Evolutionary conservation across 2,888 invertebrate species (phyloP), one percentile per base, ranked within the genome.

Genomic region (Drosophila melanocephala): DNA sequence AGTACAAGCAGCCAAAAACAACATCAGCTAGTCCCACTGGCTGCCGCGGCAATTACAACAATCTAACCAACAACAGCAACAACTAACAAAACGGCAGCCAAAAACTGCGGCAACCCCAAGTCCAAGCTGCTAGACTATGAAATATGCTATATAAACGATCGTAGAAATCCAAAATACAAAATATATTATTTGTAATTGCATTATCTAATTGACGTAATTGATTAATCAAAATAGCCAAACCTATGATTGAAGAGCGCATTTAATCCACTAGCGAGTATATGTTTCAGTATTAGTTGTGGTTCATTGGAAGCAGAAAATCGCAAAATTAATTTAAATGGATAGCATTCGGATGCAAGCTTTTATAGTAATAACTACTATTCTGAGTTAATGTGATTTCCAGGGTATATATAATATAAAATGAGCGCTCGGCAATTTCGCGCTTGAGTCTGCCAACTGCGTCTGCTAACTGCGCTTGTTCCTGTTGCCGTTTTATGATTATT

Each of bases 401-500:
- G 39, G 74, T 67, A 74, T 72, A 35, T 65, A 35, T 9, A 14
- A 30, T 58, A 53, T 52, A 53, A 57, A 73, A 68, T 68, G 67
- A 47, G 64, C 57, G 50, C 44, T 14, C 58, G 61, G 60, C 64
- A 67, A 70, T 78, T 73, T 73, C 56, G 62, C 74, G 78, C 73
- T 58, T 64, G 60, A 68, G 63, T 59, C 55, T 51, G 51, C 59
- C 58, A 58, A 74, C 65, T 68, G 59, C 62, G 63, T 71, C 44
- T 66, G 66, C 56, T 59, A 72, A 75, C 67, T 57, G 80, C 56
- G 64, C 76, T 73, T 59, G 78, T 73, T 70, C 61, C 56, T 76
- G 81, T 59, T 77, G 66, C 78, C 70, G 66, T 64, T 74, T 67
- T 74, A 87, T 87, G 76, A 75, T 76, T 82, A 84, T 84, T 67